Conservation (phyloP, 2,113 vertebrate species). For the Sinosuthora webbiana region DNA sequence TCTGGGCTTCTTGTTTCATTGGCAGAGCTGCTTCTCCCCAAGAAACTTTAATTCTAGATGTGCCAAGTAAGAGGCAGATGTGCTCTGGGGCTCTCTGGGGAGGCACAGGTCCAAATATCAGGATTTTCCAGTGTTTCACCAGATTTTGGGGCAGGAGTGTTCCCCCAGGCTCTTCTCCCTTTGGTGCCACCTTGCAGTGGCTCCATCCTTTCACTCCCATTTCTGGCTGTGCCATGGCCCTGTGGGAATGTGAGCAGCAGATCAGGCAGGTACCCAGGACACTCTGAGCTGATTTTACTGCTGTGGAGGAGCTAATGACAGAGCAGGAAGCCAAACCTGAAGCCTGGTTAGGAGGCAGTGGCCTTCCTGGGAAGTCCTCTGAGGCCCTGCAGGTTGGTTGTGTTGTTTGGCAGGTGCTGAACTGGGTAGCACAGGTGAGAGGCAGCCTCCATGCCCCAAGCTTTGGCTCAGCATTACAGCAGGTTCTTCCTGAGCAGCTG, state of each 20-base stretch:
- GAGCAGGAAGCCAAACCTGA: not conserved
- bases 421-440: fast-evolving
- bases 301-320: not conserved
- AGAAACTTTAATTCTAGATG: not conserved
- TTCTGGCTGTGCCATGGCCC: not conserved
- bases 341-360: not conserved
- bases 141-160: not conserved
- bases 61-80: not conserved
- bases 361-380: not conserved
- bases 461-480: not conserved
- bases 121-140: not conserved
- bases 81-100: not conserved
- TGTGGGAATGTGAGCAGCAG: not conserved
- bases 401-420: not conserved
- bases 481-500: not conserved
- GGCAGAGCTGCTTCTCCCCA: not conserved
- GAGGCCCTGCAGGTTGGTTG: not conserved
- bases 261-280: not conserved
- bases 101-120: not conserved
- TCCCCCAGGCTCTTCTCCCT: not conserved
- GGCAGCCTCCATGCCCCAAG: not conserved
- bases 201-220: not conserved
- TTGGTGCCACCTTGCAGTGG: not conserved
- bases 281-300: not conserved
- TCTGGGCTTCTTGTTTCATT: not conserved